These are phyloP conservation scores for Chloroclystis v-ata DNA, from an alignment of 2,888 invertebrate species.

Conservation along the genomic window DNA sequence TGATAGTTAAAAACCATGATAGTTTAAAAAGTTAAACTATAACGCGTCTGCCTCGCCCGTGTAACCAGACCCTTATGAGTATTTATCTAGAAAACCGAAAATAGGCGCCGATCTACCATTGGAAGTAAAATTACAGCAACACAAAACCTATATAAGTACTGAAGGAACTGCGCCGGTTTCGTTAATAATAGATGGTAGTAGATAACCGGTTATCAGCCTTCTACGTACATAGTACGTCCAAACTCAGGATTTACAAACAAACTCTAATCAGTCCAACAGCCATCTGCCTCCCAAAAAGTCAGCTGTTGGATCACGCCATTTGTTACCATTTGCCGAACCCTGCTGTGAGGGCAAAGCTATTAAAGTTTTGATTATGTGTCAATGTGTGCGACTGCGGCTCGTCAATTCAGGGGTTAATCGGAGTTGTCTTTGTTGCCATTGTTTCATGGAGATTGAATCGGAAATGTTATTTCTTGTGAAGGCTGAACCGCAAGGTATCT, in stretches of 20 bases:
- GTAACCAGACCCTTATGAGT: no score
- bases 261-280: slow-evolving; percentile 7
- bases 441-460: not conserved
- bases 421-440: not conserved
- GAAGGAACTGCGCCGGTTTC: no score
- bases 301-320: slow-evolving; percentile 9
- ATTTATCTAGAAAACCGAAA: no score
- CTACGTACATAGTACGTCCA: not conserved
- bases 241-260: slow-evolving; percentile 8
- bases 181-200: no score
- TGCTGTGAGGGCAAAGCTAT: slow-evolving; percentile 19
- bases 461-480: not conserved
- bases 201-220: no score
- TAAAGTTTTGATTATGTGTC: slow-evolving; percentile 21
- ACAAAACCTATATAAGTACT: no score
- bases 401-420: slow-evolving; percentile 10
- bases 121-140: no score
- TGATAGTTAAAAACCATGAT: no score
- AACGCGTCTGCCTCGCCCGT: no score
- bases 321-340: slow-evolving; percentile 14
- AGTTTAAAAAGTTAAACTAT: no score
- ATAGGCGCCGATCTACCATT: no score
- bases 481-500: not conserved
- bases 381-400: slow-evolving; percentile 4
- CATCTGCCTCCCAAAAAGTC: slow-evolving; percentile 14